Evolutionary conservation across 2,888 invertebrate species (phyloP), one percentile per base, ranked within the genome.

Genomic region (Eilema griseolum): DNA sequence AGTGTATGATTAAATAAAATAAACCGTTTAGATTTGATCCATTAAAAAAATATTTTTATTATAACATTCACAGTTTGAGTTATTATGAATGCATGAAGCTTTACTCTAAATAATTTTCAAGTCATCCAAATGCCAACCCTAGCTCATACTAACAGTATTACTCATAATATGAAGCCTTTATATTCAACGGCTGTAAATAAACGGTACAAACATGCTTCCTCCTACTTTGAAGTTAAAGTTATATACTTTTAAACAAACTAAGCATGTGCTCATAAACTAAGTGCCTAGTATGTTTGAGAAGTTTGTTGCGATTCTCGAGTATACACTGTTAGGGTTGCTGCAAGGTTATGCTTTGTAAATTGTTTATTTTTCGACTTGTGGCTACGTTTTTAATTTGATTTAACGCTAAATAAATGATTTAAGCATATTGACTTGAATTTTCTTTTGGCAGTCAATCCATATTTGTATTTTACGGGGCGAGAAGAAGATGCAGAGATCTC

Each of bases 161-260:
- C 77, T 76, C 72, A 81, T 80, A 74, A 66, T 71, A 81, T 78
- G 66, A 78, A 77, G 74, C 78, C 77, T 81, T 81, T 74, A 83
- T 70, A 83, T 78, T 83, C 81, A 80, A 74, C 73, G 78, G 72
- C 69, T 70, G 74, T 69, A 80, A 81, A 83, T 79, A 83, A 80
- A 74, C 74, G 65, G 75, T 70, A 67, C 74, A 73, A 79, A 76
- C 77, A 80, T 72, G 77, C 71, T 65, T 74, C 61, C 57, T 67
- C 68, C 73, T 76, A 80, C 73, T 80, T 77, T 76, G 74, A 82
- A 73, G 78, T 75, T 74, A 75, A 77, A 81, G 77, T 81, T 83
- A 77, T 82, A 75, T 75, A 81, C 83, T 79, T 83, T 82, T 74
- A 74, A 82, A 82, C 80, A 81, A 83, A 83, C 79, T 77, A 75